A percentile compares a stretch with the other conserved stretches of the same genome.
Conservation (phyloP, 2,888 invertebrate species). For the Acleris holmiana region DNA sequence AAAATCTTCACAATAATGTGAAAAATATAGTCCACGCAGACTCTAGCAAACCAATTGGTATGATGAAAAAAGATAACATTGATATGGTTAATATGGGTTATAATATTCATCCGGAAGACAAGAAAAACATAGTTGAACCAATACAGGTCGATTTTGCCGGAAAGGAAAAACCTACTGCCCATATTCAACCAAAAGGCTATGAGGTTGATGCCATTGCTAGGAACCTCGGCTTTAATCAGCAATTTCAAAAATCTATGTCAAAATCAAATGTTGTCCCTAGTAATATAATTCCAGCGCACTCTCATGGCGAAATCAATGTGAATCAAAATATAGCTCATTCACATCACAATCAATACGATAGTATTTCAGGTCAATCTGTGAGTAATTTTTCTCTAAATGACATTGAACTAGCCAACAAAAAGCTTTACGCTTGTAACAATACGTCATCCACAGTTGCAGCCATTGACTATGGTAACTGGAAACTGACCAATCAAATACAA, state of each 20-base stretch:
- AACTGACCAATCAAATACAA: constrained; percentile 65
- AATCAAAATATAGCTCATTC: constrained; percentile 67
- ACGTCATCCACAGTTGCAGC: constrained; percentile 56
- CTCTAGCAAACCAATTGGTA: constrained; percentile 54
- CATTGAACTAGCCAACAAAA: constrained; percentile 76
- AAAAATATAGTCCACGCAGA: constrained; percentile 54
- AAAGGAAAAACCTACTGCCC: constrained; percentile 60
- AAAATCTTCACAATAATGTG: constrained; percentile 54
- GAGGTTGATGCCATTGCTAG: constrained; percentile 75
- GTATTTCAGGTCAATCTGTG: constrained; percentile 58
- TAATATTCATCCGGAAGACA: constrained; percentile 67
- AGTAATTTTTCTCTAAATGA: constrained; percentile 73
- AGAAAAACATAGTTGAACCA: constrained; percentile 56
- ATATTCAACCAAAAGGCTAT: constrained; percentile 63
- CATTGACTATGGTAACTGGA: constrained; percentile 77
- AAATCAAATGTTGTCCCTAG: constrained; percentile 54
- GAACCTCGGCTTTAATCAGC: constrained; percentile 71
- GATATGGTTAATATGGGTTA: constrained; percentile 83
- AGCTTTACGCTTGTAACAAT: constrained; percentile 65
- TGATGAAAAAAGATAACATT: constrained; percentile 66
- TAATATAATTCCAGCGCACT: constrained; percentile 66
- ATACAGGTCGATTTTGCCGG: constrained; percentile 55
- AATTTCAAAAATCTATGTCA: constrained; percentile 57
- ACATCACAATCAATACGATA: constrained; percentile 73
- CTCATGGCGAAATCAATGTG: constrained; percentile 55